Evolutionary conservation across 2,113 vertebrate species (phyloP).

Genomic region (Zosterops hypoxanthus): DNA sequence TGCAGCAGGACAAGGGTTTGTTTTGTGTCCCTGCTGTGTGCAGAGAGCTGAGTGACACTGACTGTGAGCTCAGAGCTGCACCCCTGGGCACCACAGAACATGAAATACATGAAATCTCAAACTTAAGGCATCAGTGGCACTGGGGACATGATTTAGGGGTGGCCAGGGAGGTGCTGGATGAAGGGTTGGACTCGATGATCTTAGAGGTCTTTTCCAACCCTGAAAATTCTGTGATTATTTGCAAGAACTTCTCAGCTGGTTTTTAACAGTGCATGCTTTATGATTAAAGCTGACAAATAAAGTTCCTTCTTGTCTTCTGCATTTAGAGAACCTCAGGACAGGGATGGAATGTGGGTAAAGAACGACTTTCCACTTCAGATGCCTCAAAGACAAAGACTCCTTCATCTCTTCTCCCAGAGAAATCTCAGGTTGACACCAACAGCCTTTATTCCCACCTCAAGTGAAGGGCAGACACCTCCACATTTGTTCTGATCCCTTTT

Average conservation of each 20-base stretch:
- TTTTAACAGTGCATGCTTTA: not conserved
- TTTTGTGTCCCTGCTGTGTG: not conserved
- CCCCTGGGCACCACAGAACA: not conserved
- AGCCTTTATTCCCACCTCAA: not conserved
- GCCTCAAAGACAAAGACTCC: not conserved
- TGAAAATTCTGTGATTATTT: not conserved
- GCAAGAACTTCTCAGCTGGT: not conserved
- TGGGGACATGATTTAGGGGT: not conserved
- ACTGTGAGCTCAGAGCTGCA: not conserved
- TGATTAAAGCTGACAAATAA: not conserved
- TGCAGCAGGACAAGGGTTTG: not conserved
- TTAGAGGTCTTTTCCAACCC: not conserved
- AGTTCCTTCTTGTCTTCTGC: not conserved
- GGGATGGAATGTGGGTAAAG: fast-evolving
- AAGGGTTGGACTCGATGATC: not conserved
- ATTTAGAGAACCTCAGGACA: fast-evolving
- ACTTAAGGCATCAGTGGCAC: not conserved
- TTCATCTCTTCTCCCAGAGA: not conserved
- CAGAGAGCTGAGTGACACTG: not conserved
- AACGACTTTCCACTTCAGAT: not conserved
- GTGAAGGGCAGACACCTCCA: not conserved
- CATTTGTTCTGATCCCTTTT: not conserved
- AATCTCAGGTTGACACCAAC: not conserved
- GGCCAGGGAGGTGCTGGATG: not conserved
- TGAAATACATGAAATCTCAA: fast-evolving